A percentile compares a stretch with the other conserved stretches of the same genome.
Conservation (phyloP, 2,113 vertebrate species). For the Prolemur simus region DNA sequence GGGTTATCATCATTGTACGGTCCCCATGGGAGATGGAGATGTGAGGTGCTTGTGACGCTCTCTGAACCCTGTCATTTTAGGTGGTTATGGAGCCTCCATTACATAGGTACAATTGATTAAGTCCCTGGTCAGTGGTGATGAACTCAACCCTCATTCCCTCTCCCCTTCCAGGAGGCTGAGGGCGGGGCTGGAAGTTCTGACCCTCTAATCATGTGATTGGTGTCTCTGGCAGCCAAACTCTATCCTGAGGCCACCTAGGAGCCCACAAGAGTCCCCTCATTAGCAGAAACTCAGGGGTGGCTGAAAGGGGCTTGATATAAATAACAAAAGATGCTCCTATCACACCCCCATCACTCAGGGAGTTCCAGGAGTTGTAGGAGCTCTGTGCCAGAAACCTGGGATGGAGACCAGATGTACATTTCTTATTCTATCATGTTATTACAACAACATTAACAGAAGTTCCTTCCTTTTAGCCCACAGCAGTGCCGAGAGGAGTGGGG, state of each 20-base stretch:
- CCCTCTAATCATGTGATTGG: background rate
- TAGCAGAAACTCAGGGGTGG: background rate
- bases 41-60: background rate
- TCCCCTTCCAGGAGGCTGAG: background rate
- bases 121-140: background rate
- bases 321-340: background rate
- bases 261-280: background rate
- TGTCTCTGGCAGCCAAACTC: background rate
- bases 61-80: background rate
- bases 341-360: background rate
- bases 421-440: background rate
- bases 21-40: background rate
- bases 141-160: background rate
- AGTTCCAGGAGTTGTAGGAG: background rate
- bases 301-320: background rate
- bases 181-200: background rate
- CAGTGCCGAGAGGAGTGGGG: background rate
- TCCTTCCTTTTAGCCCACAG: background rate
- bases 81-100: background rate
- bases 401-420: background rate
- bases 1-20: no score
- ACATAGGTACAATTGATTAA: background rate
- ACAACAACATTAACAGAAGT: background rate
- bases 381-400: no score
- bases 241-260: background rate